These are phyloP conservation scores for Melitaea cinxia DNA, from an alignment of 1,140 invertebrate genomes.

Conservation along the genomic window DNA sequence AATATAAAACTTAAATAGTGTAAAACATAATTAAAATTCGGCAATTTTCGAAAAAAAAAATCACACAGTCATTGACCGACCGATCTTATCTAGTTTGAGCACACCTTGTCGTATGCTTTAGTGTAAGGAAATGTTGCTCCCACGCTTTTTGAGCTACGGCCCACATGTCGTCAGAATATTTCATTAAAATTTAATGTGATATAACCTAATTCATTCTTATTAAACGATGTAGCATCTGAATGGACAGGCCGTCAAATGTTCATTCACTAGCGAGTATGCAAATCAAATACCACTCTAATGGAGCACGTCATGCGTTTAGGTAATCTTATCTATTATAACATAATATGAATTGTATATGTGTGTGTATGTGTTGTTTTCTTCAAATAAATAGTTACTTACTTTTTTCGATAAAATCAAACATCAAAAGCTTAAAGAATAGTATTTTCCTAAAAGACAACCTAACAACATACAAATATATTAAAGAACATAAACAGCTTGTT, in stretches of 20 bases:
- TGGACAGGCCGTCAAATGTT: conserved; percentile 25
- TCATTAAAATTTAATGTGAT: conserved; percentile 34
- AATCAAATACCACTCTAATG: conserved; percentile 21
- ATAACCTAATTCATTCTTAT: conserved; percentile 29
- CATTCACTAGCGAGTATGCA: conserved; percentile 31
- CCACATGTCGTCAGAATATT: conserved; percentile 22
- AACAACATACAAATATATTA: not conserved
- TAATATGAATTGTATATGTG: not conserved
- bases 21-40: no score
- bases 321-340: not conserved
- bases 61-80: not conserved
- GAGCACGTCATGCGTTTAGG: conserved; percentile 17
- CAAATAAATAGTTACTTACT: not conserved
- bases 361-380: not conserved
- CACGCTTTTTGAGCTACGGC: conserved; percentile 14
- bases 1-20: no score
- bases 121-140: conserved; percentile 29
- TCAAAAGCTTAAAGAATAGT: not conserved
- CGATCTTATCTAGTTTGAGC: not conserved
- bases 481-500: conserved; percentile 18
- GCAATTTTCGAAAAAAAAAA: no score
- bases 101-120: conserved; percentile 1
- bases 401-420: not conserved
- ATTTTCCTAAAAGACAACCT: not conserved
- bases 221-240: conserved; percentile 21